Evolutionary conservation across 2,888 invertebrate species (phyloP), one percentile per base, ranked within the genome.

Genomic region (Bugula neritina): DNA sequence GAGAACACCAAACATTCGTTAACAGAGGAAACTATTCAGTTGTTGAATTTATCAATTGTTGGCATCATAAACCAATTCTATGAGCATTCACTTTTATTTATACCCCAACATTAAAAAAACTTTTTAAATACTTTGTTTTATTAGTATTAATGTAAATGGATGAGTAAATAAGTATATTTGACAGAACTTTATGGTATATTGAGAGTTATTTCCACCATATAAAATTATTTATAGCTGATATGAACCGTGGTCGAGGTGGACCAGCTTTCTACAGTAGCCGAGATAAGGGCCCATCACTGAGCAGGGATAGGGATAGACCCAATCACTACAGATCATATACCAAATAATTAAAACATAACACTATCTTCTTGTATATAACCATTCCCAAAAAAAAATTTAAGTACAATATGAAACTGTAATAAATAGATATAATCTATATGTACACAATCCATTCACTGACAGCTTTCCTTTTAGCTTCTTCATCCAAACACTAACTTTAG

Each of bases 401-500:
- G 17, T 43, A 10, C 10, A 43, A 5, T 43, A 43, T 43, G 43
- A 10, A 17, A 43, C 17, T 10, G 43, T 43, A 17, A 43, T 43
- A 43, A 43, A 43, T 43, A 43, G n/a, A n/a, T n/a, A 43, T 43
- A 43, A 43, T 10, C 17, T 10, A 10, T 43, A 43, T 43, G 43
- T 43, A 43, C 43, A 43, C 17, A 43, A 43, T 43, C 57, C 27
- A 13, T 57, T n/a, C 57, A 25, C 23, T 57, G 57, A 23, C n/a
- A n/a, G n/a, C 23, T 10, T 23, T 25, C 10, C 25, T 63, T 25
- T 3, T 25, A 27, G 2, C 2, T 63, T 13, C 63, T 13, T 63
- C 63, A 96, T 82, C 96, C 96, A 77, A 95, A 87, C 79, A 97
- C 85, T 79, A 96, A 84, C 85, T 95, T 96, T 82, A 96, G 88